phyloP scores from a whole-genome alignment of 2,113 vertebrate genomes.

The Oceanites oceanicus region DNA sequence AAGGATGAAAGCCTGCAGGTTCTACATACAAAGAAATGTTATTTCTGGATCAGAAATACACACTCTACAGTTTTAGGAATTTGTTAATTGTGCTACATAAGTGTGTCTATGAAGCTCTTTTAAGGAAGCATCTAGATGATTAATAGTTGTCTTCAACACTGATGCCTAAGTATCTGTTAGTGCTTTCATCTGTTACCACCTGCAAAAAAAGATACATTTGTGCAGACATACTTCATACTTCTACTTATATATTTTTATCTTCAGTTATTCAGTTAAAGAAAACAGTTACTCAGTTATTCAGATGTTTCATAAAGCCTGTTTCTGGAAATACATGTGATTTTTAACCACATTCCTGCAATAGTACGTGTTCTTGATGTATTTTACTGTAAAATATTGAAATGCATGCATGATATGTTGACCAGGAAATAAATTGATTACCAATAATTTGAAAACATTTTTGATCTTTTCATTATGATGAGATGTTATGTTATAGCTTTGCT shows the following conservation, averaged over 20 bases:
- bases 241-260: neutral
- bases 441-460: neutral
- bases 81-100: neutral
- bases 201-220: neutral
- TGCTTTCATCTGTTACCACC: neutral
- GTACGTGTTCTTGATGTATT: neutral
- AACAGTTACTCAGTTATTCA: neutral
- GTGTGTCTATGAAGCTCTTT: neutral
- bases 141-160: neutral
- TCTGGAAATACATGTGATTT: neutral
- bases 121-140: neutral
- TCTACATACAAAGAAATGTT: neutral
- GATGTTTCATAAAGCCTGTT: neutral
- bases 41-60: neutral
- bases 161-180: neutral
- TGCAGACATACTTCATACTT: neutral
- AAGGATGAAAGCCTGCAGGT: neutral
- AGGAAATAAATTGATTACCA: neutral
- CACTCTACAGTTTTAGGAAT: neutral
- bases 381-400: neutral
- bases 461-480: neutral
- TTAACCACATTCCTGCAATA: neutral
- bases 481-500: neutral
- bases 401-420: neutral
- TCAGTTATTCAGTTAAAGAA: neutral